Percentiles rank a stretch among this genome's conserved stretches.
phyloP scores from a whole-genome alignment of 2,113 vertebrate genomes.

The Mormoops blainvillei region DNA sequence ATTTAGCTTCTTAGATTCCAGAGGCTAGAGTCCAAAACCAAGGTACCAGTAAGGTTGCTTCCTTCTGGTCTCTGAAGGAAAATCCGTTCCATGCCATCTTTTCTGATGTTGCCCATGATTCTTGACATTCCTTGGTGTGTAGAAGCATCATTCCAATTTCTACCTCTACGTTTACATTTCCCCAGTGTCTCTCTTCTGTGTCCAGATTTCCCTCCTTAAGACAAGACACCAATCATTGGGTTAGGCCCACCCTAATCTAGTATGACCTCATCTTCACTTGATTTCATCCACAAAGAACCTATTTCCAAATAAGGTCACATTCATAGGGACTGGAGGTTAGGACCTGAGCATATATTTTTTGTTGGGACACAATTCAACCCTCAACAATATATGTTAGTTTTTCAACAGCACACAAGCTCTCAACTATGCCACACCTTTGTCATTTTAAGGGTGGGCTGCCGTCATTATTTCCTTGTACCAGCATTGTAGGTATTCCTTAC shows the following conservation, averaged over 20 bases:
- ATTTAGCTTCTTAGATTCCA: background rate
- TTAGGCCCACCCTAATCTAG: background rate
- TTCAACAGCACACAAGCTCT: background rate
- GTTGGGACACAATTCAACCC: background rate
- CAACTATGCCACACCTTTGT: background rate
- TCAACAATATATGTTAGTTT: background rate
- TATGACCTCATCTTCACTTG: background rate
- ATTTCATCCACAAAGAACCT: background rate
- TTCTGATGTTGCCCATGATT: background rate
- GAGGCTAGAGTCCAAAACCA: background rate
- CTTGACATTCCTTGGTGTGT: background rate
- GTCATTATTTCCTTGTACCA: background rate
- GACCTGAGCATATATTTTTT: background rate
- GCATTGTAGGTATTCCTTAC: background rate
- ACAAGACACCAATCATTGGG: background rate
- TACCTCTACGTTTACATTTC: background rate
- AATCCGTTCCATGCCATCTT: background rate
- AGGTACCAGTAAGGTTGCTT: background rate
- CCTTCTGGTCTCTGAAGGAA: background rate
- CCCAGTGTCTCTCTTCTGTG: background rate
- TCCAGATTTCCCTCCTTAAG: background rate
- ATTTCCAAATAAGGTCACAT: background rate
- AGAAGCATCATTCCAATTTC: background rate
- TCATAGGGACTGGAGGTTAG: background rate
- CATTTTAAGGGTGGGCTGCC: background rate